A percentile compares a stretch with the other conserved stretches of the same genome.
These are phyloP conservation scores for Nematopogon swammerdamellus DNA, from an alignment of 2,888 invertebrate species.

Conservation along the genomic window DNA sequence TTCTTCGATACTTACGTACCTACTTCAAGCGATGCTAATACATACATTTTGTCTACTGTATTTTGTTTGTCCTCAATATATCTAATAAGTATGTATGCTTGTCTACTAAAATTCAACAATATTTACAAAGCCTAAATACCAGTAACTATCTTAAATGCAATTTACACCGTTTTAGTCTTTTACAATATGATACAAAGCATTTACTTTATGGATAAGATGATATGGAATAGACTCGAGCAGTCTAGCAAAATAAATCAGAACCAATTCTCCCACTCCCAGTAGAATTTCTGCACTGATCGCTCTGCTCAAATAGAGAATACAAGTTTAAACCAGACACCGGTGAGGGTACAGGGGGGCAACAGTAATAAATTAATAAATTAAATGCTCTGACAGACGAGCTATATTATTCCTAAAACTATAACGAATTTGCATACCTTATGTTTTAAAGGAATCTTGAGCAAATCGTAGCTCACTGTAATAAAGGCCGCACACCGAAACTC, in stretches of 20 bases:
- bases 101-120: conserved; percentile 57
- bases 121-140: conserved; percentile 55
- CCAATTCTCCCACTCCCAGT: too few species aligned
- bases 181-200: conserved; percentile 52
- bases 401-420: too few species aligned
- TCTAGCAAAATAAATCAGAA: too few species aligned
- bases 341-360: too few species aligned
- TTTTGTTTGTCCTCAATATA: too few species aligned
- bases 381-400: background rate
- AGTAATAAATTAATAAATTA: background rate
- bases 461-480: background rate
- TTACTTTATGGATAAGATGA: conserved; percentile 49
- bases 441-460: background rate
- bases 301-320: too few species aligned
- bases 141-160: conserved; percentile 54
- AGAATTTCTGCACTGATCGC: too few species aligned
- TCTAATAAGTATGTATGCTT: conserved; percentile 14
- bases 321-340: too few species aligned
- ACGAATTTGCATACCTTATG: too few species aligned
- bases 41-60: conserved; percentile 36
- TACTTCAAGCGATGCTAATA: conserved; percentile 41
- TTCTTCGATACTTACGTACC: conserved; percentile 23
- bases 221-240: conserved; percentile 27
- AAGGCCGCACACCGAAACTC: too few species aligned
- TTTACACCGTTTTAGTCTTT: conserved; percentile 48